Percentiles rank a stretch among this genome's conserved stretches.
phyloP scores from a whole-genome alignment of 2,888 invertebrate genomes.

The Polymixis flavicincta region DNA sequence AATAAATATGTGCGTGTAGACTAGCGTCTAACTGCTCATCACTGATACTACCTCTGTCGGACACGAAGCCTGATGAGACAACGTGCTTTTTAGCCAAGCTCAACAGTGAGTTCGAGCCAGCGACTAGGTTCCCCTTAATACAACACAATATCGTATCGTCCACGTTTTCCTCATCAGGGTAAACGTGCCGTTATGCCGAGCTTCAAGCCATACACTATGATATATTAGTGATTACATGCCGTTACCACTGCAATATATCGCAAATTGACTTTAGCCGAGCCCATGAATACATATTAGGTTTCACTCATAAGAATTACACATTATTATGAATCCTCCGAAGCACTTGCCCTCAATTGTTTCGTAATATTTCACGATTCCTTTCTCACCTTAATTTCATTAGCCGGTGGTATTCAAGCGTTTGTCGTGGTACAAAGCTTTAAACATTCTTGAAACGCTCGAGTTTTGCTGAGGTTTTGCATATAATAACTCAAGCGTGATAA shows the following conservation, averaged over 20 bases:
- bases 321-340: constrained; percentile 6
- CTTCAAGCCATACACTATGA: constrained; percentile 21
- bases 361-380: constrained; percentile 52
- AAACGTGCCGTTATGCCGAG: constrained; percentile 32
- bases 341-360: constrained; percentile 31
- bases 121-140: too few relatives aligned
- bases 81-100: too few relatives aligned
- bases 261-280: constrained; percentile 25
- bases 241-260: constrained; percentile 41
- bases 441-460: constrained; percentile 70
- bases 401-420: constrained; percentile 62
- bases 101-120: too few relatives aligned
- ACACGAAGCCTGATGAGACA: too few relatives aligned
- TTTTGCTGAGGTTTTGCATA: constrained; percentile 74
- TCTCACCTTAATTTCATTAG: constrained; percentile 68
- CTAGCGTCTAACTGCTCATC: too few relatives aligned
- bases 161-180: constrained; percentile 48
- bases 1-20: too few relatives aligned
- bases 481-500: constrained; percentile 78
- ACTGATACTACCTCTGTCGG: too few relatives aligned
- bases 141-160: constrained; percentile 5
- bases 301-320: constrained; percentile 17
- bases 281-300: constrained; percentile 25
- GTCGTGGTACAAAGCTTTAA: constrained; percentile 69
- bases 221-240: constrained; percentile 46